These are phyloP conservation scores for Aphis craccivora DNA, from an alignment of 1,140 invertebrate species.

Conservation along the genomic window DNA sequence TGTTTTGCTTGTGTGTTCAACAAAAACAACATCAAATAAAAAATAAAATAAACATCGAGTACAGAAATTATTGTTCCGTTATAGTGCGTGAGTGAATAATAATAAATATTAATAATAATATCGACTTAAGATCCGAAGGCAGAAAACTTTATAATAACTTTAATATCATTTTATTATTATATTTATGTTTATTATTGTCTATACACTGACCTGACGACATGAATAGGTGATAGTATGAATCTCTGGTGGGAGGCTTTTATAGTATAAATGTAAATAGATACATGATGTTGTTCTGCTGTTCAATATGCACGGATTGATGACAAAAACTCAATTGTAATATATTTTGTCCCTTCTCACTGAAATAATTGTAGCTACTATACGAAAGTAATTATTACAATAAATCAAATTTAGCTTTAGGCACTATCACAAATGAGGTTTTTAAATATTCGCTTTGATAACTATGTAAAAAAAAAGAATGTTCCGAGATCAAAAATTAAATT, in stretches of 20 bases:
- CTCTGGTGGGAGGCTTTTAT: not conserved
- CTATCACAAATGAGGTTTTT: not conserved
- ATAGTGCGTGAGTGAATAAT: not conserved
- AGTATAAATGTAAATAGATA: not conserved
- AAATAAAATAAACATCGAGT: not conserved
- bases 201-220: not conserved
- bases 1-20: not conserved
- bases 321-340: not conserved
- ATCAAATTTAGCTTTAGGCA: not conserved
- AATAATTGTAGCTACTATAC: not conserved
- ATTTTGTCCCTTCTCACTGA: not conserved
- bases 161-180: not conserved
- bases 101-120: not conserved
- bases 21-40: not conserved
- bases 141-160: not conserved
- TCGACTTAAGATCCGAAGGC: not conserved
- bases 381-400: not conserved
- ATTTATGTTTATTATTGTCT: not conserved
- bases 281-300: not conserved
- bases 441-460: not conserved
- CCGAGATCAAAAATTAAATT: not conserved
- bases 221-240: not conserved
- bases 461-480: not conserved
- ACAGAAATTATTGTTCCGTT: not conserved
- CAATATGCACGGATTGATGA: not conserved